Evolutionary conservation across 2,797 vertebrate genomes (phyloP), one percentile per base, ranked within the genome.

Genomic region (Acomys russatus): DNA sequence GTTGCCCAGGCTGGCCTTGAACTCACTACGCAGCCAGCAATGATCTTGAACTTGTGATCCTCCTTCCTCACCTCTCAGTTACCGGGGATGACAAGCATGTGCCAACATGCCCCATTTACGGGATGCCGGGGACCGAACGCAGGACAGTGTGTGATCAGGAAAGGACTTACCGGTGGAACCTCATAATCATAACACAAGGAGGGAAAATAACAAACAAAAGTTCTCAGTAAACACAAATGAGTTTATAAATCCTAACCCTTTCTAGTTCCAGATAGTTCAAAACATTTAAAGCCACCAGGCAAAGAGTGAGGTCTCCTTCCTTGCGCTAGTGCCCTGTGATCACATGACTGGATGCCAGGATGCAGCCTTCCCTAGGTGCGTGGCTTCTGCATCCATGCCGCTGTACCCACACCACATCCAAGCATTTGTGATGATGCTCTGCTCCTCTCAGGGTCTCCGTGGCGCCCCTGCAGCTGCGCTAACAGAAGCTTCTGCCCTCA

Each of bases 121-220:
- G 56, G 51, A 68, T 87, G 33, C 66, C 28, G 33, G 61, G 35
- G 51, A 56, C 5, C n/a, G 44, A 86, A 25, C 20, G 49, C 30
- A 54, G 49, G 84, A 17, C 84, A 56, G 17, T 56, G 61, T 49
- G 66, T 14, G 10, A 33, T 66, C n/a, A 56, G 51, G 66, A n/a
- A 87, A 56, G 66, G 22, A 54, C 20, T 56, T 71, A 56, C 12
- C 51, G 56, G 54, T 12, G 35, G 86, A 76, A 28, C 74, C n/a
- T 94, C 79, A 9, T 38, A 92, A 94, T 97, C 83, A 91, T 94
- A 94, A 30, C 33, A 80, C 51, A 59, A 77, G 70, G 74, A 70
- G 90, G 83, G 61, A 88, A 68, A 68, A 89, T 96, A 87, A 83
- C 17, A 71, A 88, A 64, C 54, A 51, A n/a, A 80, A 44, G 23